phyloP scores from a whole-genome alignment of 2,888 invertebrate species.

The Melitaea athalia region DNA sequence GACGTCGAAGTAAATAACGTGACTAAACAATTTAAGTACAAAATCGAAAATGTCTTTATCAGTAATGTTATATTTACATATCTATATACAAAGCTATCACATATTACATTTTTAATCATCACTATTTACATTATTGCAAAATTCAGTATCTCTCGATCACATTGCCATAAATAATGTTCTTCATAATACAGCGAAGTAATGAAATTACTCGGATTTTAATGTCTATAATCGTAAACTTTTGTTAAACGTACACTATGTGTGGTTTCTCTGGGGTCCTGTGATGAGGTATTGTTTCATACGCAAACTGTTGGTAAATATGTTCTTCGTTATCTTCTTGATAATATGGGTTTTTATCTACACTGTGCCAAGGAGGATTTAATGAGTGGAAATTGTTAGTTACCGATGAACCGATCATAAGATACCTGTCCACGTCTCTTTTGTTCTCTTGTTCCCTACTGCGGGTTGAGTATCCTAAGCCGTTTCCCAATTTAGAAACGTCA shows the following conservation, averaged over 20 bases:
- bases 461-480: constrained; percentile 76
- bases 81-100: constrained; percentile 81
- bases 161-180: constrained; percentile 44
- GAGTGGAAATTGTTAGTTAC: constrained; percentile 80
- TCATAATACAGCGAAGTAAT: constrained; percentile 63
- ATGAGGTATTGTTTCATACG: constrained; percentile 78
- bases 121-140: constrained; percentile 81
- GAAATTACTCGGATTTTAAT: constrained; percentile 65
- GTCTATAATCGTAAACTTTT: constrained; percentile 72
- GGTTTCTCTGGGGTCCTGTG: constrained; percentile 81
- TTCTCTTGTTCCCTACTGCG: constrained; percentile 74
- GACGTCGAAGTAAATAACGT: constrained; percentile 48
- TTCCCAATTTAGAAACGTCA: constrained; percentile 77
- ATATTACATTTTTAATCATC: constrained; percentile 77
- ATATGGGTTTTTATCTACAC: constrained; percentile 76
- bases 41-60: constrained; percentile 71
- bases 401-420: constrained; percentile 78
- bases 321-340: constrained; percentile 78
- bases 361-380: constrained; percentile 78
- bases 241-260: constrained; percentile 84
- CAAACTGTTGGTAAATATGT: constrained; percentile 79
- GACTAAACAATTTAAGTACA: constrained; percentile 75
- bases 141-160: constrained; percentile 62
- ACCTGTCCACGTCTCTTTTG: constrained; percentile 77
- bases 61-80: constrained; percentile 74